Evolutionary conservation across 2,888 invertebrate species (phyloP), one percentile per base, ranked within the genome.

Genomic region (Netelia melanura): DNA sequence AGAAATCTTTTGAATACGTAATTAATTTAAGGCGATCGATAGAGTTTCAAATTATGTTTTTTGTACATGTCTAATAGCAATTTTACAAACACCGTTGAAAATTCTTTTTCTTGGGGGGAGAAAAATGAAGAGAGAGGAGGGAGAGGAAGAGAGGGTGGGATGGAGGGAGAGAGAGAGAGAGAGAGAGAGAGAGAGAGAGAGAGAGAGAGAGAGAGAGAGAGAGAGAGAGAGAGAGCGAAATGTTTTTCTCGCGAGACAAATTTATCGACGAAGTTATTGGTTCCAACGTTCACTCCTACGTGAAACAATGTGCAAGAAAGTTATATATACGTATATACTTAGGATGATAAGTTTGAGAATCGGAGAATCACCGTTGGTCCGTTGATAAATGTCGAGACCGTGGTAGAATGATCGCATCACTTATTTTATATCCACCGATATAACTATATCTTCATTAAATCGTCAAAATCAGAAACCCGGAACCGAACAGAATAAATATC

Each of bases 341-440:
- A 9, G 62, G 3, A 44, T n/a, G 44, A 67, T 70, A 74, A 17
- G 11, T 48, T 38, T 21, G 11, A 23, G 14, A 30, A 67, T 58
- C 25, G 43, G 38, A 56, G 72, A 67, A 48, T 58, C 74, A 67
- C 67, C 67, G 74, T 74, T 68, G 72, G 25, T 6, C 8, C 5
- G 6, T 81, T 81, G 81, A 81, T 48, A 67, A 80, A 79, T 79
- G 71, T 8, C 52, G 21, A 54, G 64, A 70, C 79, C 79, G 21
- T 23, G 58, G 17, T n/a, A 21, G 21, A 23, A 21, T 21, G 58
- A 21, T 9, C 21, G 11, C 14, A 48, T 25, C 2, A 14, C 6
- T 58, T 58, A 25, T 14, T 30, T 10, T 62, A 25, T 44, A 17
- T 9, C 14, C 2, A 17, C 8, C 11, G 23, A 48, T 65, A 65